Base-by-base conservation (phyloP, 2,113 vertebrate genomes). In the Nettapus auritus region DNA sequence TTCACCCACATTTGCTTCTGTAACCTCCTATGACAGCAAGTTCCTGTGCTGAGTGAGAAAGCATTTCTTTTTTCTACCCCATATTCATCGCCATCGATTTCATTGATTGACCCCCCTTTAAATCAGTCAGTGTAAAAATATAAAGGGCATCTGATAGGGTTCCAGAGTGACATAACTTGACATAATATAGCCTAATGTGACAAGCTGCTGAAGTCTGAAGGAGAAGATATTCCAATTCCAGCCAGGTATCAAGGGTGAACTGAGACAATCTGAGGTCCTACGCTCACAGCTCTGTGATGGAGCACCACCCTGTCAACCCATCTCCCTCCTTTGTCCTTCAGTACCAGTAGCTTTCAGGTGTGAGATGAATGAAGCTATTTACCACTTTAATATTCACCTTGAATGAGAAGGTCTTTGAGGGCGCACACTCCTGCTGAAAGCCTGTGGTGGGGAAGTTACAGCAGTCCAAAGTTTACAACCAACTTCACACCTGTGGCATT, bases 71-170 rank as follows among this genome's bases (percentile, higher is more conserved):
- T 60, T 69, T 81, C 88, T 94, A 68, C 9, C 86, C 82, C 55
- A 34, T 86, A 69, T 78, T 88, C 80, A 85, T 26, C 31, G 50
- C 36, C 90, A 95, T 89, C 38, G 94, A 96, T 93, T 96, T 82
- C 28, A 94, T 87, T 85, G 95, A 92, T 4, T 92, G 91, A 76
- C 63, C 75, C n/a, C n/a, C 59, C 81, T 94, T 88, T 85, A 86
- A 94, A 91, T 94, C 70, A 73, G 63, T 57, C 77, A 55, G 59
- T 55, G 63, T 46, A 86, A 85, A 94, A 82, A 74, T 29, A 69
- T 18, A 79, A 93, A 94, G 55, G 57, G 31, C 67, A 73, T 71
- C 67, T 40, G 46, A 80, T 23, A 31, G 83, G 62, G 77, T 66
- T 93, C 86, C 83, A 85, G 81, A 94, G 62, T 78, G 73, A 89